Percentiles rank a stretch among this genome's conserved stretches.
Conservation (phyloP, 2,797 vertebrate genomes). For the Botia kubotai region DNA sequence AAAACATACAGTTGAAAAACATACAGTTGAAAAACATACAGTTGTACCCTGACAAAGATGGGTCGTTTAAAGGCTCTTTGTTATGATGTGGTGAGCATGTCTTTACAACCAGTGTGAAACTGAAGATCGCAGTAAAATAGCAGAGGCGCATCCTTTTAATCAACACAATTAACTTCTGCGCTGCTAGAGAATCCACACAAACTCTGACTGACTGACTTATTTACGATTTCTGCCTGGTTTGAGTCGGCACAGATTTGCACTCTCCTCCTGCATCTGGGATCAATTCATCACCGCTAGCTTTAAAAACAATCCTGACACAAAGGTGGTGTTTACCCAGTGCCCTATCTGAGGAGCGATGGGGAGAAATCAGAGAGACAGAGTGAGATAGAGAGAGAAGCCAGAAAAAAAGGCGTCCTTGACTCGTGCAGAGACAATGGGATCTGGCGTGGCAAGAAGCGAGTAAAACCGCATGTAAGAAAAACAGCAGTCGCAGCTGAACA, state of each 20-base stretch:
- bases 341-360: slow-evolving; percentile 5
- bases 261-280: slow-evolving; percentile 14
- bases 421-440: slow-evolving; percentile 48
- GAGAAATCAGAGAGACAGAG: background rate
- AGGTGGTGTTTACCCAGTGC: slow-evolving; percentile 21
- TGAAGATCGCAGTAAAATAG: slow-evolving; percentile 30
- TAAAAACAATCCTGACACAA: slow-evolving; percentile 31
- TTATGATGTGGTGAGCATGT: slow-evolving; percentile 12
- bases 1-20: background rate
- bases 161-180: slow-evolving; percentile 26
- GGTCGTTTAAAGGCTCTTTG: slow-evolving; percentile 1
- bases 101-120: slow-evolving; percentile 30
- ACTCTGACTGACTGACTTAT: background rate
- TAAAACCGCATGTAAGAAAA: slow-evolving; percentile 60
- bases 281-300: slow-evolving; percentile 9
- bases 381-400: background rate
- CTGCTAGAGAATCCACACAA: slow-evolving; percentile 15
- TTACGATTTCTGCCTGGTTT: slow-evolving; percentile 6
- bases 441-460: slow-evolving; percentile 35
- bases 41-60: background rate
- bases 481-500: slow-evolving; percentile 57
- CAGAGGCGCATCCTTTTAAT: slow-evolving; percentile 49
- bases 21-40: background rate
- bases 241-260: background rate
- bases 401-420: slow-evolving; percentile 30